Conservation (phyloP, 2,888 invertebrate genomes). For the Dicranocentrus wangi region DNA sequence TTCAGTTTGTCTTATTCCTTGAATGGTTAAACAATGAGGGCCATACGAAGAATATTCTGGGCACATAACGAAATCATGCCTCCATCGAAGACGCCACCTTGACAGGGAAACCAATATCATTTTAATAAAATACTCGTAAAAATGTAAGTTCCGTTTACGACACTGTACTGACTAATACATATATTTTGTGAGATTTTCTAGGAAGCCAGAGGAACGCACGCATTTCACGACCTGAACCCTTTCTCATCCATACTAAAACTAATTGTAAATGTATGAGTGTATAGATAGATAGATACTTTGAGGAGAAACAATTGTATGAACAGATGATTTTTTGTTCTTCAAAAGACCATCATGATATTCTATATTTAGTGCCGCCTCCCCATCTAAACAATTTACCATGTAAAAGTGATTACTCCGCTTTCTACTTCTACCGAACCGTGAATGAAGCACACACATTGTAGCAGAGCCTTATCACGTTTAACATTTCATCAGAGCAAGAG, state of each 20-base stretch:
- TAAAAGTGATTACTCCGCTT: slow-evolving; percentile 42
- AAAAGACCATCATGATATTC: too few relatives aligned
- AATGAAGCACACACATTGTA: slow-evolving; percentile 22
- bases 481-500: slow-evolving; percentile 46
- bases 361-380: background rate
- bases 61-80: slow-evolving; percentile 18
- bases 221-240: slow-evolving; percentile 18
- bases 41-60: too few relatives aligned
- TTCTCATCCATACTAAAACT: too few relatives aligned
- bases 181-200: too few relatives aligned
- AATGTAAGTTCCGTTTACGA: slow-evolving; percentile 55
- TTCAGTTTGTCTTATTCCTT: too few relatives aligned
- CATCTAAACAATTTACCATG: background rate
- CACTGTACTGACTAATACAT: too few relatives aligned
- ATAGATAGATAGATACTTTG: too few relatives aligned
- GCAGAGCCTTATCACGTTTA: background rate
- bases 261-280: too few relatives aligned
- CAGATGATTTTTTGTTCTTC: too few relatives aligned
- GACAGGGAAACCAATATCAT: slow-evolving; percentile 53
- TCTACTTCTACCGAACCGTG: slow-evolving; percentile 36
- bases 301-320: too few relatives aligned
- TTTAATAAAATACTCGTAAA: slow-evolving; percentile 60
- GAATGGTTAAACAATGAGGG: too few relatives aligned
- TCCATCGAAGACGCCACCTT: slow-evolving; percentile 53
- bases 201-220: too few relatives aligned